Evolutionary conservation across 2,888 invertebrate genomes (phyloP).

Genomic region (Scelioninae gen. 1): DNA sequence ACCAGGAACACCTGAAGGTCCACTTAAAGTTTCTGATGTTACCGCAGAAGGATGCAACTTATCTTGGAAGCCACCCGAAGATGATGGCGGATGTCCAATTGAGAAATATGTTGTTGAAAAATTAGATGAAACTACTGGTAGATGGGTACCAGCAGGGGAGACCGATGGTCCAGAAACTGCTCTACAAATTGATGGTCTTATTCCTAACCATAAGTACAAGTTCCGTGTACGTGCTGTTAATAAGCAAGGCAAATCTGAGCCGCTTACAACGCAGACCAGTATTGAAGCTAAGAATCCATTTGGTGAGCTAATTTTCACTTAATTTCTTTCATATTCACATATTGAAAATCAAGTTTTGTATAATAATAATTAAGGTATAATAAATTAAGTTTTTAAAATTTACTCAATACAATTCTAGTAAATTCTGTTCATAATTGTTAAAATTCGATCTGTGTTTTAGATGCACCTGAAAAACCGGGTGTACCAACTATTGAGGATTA

Average conservation of each 20-base stretch:
- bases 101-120: slow-evolving; percentile 98
- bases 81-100: slow-evolving; percentile 97
- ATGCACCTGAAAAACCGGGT: slow-evolving; percentile 90
- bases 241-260: slow-evolving; percentile 98
- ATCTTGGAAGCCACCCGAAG: slow-evolving; percentile 96
- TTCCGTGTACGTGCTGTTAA: slow-evolving; percentile 98
- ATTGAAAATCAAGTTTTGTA: too few species aligned
- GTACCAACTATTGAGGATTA: slow-evolving; percentile 96
- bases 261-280: slow-evolving; percentile 93
- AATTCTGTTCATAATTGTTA: too few species aligned
- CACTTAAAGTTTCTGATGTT: slow-evolving; percentile 94
- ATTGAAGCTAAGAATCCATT: slow-evolving; percentile 99
- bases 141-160: slow-evolving; percentile 97
- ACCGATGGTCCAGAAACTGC: slow-evolving; percentile 93
- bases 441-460: slow-evolving; percentile 8
- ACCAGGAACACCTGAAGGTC: slow-evolving; percentile 95
- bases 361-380: too few species aligned
- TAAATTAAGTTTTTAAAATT: too few species aligned
- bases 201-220: slow-evolving; percentile 97
- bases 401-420: too few species aligned
- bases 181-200: slow-evolving; percentile 92
- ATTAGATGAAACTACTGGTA: slow-evolving; percentile 95
- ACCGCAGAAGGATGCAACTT: slow-evolving; percentile 95
- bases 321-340: too few species aligned
- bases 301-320: slow-evolving; percentile 85